A percentile compares a stretch with the other conserved stretches of the same genome.
phyloP scores from a whole-genome alignment of 2,797 vertebrate genomes.

The Leucoraja ocellata region DNA sequence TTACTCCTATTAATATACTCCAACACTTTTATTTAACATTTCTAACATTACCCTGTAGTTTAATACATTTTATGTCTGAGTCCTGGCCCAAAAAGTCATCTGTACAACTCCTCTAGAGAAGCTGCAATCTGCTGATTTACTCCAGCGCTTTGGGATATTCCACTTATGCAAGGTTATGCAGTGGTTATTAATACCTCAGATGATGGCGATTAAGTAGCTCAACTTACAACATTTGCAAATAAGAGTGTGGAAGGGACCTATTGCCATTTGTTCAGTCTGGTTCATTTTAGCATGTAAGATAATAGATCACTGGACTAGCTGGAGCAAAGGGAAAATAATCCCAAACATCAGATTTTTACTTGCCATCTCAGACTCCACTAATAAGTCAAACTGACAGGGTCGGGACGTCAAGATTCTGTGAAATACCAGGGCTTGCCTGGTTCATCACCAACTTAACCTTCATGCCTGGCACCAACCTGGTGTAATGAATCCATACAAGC shows the following conservation, averaged over 20 bases:
- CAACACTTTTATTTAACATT: no score
- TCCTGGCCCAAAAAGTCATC: no score
- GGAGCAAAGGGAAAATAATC: background rate
- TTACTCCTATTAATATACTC: no score
- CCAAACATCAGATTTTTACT: background rate
- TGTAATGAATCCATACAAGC: background rate
- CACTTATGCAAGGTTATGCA: background rate
- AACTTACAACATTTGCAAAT: background rate
- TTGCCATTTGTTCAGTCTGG: background rate
- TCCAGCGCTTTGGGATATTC: no score
- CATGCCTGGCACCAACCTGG: background rate
- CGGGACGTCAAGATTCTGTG: no score
- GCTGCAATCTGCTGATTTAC: no score
- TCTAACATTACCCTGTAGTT: no score
- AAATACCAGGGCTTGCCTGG: background rate
- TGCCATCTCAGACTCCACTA: background rate
- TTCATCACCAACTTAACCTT: background rate
- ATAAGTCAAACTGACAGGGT: background rate
- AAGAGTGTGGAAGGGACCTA: background rate
- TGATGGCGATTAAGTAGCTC: background rate
- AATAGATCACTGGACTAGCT: background rate
- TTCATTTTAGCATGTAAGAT: background rate
- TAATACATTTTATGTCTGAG: no score
- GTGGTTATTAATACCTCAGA: background rate
- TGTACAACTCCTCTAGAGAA: no score